Base-by-base conservation (phyloP, 2,113 vertebrate species). In the Melanotaenia duboulayi region DNA sequence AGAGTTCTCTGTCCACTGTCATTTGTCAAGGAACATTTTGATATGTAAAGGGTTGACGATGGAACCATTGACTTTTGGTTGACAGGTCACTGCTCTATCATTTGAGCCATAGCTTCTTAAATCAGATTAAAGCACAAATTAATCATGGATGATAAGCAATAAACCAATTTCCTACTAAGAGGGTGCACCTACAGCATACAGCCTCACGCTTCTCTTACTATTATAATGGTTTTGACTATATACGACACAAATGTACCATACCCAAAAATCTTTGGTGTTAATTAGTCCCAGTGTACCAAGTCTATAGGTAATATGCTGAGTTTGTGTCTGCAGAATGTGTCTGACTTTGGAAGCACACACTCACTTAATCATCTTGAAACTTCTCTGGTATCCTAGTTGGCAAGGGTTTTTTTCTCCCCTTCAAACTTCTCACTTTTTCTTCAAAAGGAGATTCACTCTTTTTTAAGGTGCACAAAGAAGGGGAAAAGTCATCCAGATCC, bases 81-180 rank as follows among this genome's bases (percentile, higher is more conserved):
- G 44, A 25, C n/a, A 28, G n/a, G 11, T 49, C 13, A 50, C 44
- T n/a, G 37, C 28, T 32, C 28, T 56, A 9, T 58, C 19, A 58
- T n/a, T 58, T 37, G 32, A 58, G n/a, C 6, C 19, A 37, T 11
- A 9, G 32, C 32, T 20, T 19, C 22, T 19, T 4, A 22, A 25
- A 65, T 60, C 48, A 76, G 32, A 28, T 54, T 39, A n/a, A 35
- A 75, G 40, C 58, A 28, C 28, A 52, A 16, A 52, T 10, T 20
- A 13, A 50, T 49, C 24, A 51, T 20, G 54, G 48, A 68, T 49
- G n/a, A 22, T 23, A 42, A 40, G 58, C 44, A 75, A 71, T 71
- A 25, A 20, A 16, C 42, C 22, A n/a, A 61, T 50, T 28, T 25
- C 35, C 37, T 52, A 32, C 23, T 56, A 9, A 48, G 44, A 11